phyloP scores from a whole-genome alignment of 2,888 invertebrate species.

The Cerceris ruficornis region DNA sequence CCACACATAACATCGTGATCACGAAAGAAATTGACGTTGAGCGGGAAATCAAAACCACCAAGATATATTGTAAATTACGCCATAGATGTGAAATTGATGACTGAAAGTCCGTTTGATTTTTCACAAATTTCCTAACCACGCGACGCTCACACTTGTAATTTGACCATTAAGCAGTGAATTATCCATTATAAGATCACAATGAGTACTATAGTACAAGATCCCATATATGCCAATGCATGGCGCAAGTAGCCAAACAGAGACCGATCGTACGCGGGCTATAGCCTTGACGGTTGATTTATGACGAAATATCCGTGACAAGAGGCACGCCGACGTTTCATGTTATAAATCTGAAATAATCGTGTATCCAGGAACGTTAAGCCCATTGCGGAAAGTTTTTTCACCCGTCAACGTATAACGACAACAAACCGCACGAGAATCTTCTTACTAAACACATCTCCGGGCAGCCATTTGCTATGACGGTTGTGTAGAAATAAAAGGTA shows the following conservation, averaged over 20 bases:
- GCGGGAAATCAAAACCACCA: slow-evolving; percentile 54
- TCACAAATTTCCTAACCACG: slow-evolving; percentile 20
- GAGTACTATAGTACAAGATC: slow-evolving; percentile 55
- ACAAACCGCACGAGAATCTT: slow-evolving; percentile 58
- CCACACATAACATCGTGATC: slow-evolving; percentile 9
- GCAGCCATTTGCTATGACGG: slow-evolving; percentile 79
- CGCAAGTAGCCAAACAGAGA: slow-evolving; percentile 63
- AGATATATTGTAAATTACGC: slow-evolving; percentile 46
- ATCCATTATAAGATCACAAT: slow-evolving; percentile 43
- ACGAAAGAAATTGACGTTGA: slow-evolving; percentile 33
- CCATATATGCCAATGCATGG: slow-evolving; percentile 67
- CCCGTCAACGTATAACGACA: slow-evolving; percentile 37
- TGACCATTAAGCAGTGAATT: slow-evolving; percentile 32
- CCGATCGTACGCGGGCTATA: slow-evolving; percentile 60
- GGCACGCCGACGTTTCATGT: slow-evolving; percentile 43
- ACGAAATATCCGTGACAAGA: slow-evolving; percentile 53
- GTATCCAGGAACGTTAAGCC: slow-evolving; percentile 31
- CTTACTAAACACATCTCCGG: slow-evolving; percentile 68
- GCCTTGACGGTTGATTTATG: slow-evolving; percentile 63
- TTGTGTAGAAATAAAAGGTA: slow-evolving; percentile 76
- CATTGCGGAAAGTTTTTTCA: slow-evolving; percentile 32
- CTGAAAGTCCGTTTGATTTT: slow-evolving; percentile 62
- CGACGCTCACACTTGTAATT: slow-evolving; percentile 8
- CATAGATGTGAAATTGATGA: slow-evolving; percentile 58
- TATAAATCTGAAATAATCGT: slow-evolving; percentile 22